phyloP scores from a whole-genome alignment of 2,113 vertebrate genomes.

The Corynorhinus townsendii region DNA sequence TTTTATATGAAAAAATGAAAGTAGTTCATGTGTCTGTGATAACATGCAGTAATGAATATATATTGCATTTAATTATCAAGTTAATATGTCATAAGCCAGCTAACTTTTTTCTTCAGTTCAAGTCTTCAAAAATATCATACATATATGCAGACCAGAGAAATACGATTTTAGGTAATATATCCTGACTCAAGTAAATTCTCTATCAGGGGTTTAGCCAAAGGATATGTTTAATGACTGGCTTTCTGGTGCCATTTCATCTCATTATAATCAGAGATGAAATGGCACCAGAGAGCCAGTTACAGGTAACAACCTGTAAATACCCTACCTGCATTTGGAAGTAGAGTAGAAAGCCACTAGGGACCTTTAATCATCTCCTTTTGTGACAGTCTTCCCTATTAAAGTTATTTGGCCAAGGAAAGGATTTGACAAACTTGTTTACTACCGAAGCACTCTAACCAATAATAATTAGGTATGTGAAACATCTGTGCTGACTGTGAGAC shows the following conservation, averaged over 20 bases:
- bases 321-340: neutral
- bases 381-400: neutral
- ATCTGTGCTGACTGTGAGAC: neutral
- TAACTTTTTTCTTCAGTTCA: neutral
- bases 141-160: neutral
- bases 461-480: neutral
- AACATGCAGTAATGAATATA: neutral
- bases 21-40: neutral
- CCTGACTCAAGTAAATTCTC: neutral
- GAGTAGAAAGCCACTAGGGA: neutral
- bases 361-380: neutral
- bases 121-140: neutral
- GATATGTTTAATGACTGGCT: neutral
- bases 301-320: neutral
- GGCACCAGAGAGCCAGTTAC: too few species aligned
- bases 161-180: neutral
- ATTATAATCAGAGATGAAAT: neutral
- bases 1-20: neutral
- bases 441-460: neutral
- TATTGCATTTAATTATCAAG: neutral
- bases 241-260: constrained; percentile 40
- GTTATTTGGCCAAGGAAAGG: constrained; percentile 23
- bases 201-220: neutral
- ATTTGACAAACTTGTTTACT: constrained; percentile 12
- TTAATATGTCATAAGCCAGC: neutral